Base-by-base conservation (phyloP, 2,888 invertebrate genomes). In the Tethea ocularis region DNA sequence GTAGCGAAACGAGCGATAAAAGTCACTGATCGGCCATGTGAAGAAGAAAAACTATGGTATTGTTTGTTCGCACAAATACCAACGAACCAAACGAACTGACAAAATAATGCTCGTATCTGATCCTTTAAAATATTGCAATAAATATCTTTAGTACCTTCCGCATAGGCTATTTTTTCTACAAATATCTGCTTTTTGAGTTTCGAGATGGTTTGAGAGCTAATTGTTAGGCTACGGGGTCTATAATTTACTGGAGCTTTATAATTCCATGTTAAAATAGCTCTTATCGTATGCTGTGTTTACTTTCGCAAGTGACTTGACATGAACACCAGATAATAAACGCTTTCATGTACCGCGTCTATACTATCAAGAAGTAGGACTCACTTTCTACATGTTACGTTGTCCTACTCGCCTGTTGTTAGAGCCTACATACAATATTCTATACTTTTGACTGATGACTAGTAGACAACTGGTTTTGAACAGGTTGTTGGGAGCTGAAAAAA, bases 241-340 rank as follows among this genome's bases (percentile, higher is more conserved):
- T 17, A 46, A 46, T 46, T 20, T n/a, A 46, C 20, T 46, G n/a
- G 17, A 46, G 10, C 46, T 7, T 46, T 8, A 20, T 46, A 46
- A 46, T 46, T 46, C 46, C 46, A 46, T 46, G n/a, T 46, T 46
- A 17, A 46, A 10, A 29, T 53, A 33, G 22, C 33, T 33, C 33
- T 54, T 54, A 54, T 54, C 54, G 54, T 33, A 33, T 54, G 54
- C 33, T 15, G 6, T 63, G 65, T 72, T 68, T 68, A 65, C 67
- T 66, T 69, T 71, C 65, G 66, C 69, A 66, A 65, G 69, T 58
- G 67, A 68, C 64, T 71, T 67, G 72, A 74, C 71, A n/a, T 46
- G 46, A 46, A 17, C 74, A 68, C 73, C 71, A 65, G 71, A 72
- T 70, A 67, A 70, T 66, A 64, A 67, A 59, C 63, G 66, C 67